These are phyloP conservation scores for Cyclargus thomasi DNA, from an alignment of 1,140 invertebrate species.

Conservation along the genomic window DNA sequence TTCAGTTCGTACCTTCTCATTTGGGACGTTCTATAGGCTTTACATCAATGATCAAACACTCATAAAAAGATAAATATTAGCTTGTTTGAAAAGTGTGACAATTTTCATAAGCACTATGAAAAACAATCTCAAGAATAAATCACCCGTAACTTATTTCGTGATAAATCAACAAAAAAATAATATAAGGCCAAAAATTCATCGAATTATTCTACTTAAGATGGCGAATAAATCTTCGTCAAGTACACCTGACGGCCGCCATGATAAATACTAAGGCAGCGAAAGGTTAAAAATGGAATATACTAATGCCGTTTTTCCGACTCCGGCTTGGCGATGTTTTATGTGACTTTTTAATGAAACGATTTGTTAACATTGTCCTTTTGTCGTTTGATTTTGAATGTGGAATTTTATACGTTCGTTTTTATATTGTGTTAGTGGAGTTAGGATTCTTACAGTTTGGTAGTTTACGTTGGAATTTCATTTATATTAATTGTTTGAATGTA, in stretches of 20 bases:
- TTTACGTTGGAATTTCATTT: too few relatives aligned
- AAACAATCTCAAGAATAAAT: neutral
- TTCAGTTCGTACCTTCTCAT: too few relatives aligned
- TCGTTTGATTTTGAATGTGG: neutral
- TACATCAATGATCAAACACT: too few relatives aligned
- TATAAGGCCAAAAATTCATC: neutral
- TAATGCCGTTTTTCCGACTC: neutral
- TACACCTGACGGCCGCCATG: neutral
- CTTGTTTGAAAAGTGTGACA: neutral
- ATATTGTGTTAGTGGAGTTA: neutral
- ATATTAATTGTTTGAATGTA: too few relatives aligned
- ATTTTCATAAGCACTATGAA: neutral
- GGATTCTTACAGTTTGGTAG: too few relatives aligned
- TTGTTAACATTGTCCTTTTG: conserved; percentile 1
- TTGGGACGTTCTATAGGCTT: too few relatives aligned
- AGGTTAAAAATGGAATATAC: conserved; percentile 1
- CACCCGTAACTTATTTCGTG: neutral
- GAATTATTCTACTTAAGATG: conserved; percentile 1
- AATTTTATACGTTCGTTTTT: neutral
- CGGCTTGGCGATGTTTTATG: neutral
- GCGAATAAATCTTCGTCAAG: neutral
- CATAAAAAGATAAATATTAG: too few relatives aligned
- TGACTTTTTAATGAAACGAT: neutral
- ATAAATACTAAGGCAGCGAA: conserved; percentile 1
- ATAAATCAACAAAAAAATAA: conserved; percentile 3